Evolutionary conservation across 2,113 vertebrate species (phyloP).

Genomic region (Chaetorhynchus papuensis): DNA sequence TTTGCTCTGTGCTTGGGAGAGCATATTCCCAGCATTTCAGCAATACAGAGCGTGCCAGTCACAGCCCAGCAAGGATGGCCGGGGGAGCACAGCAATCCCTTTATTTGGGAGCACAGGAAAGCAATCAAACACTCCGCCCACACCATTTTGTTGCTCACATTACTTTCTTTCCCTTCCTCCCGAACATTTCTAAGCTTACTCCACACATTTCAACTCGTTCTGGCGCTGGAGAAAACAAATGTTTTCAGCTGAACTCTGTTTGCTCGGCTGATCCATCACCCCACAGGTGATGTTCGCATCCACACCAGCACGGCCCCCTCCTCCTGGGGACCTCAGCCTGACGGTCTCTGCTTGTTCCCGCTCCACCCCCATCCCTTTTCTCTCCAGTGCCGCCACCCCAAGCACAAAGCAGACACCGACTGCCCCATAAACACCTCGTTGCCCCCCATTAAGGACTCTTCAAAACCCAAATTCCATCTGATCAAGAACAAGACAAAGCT

Average conservation of each 20-base stretch:
- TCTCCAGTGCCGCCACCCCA: background rate
- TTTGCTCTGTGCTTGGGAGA: background rate
- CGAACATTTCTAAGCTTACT: background rate
- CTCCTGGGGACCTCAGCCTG: fast-evolving
- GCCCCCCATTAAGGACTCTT: fast-evolving
- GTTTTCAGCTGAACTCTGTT: background rate
- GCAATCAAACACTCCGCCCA: background rate
- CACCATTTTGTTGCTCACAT: background rate
- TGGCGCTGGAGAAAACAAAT: background rate
- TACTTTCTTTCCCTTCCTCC: background rate
- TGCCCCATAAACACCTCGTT: fast-evolving
- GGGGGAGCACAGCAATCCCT: background rate
- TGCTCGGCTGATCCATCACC: fast-evolving
- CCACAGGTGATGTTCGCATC: fast-evolving
- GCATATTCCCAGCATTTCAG: background rate
- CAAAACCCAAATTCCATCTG: background rate
- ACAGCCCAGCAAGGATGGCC: background rate
- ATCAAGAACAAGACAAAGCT: fast-evolving
- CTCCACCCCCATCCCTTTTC: background rate
- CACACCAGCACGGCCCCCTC: fast-evolving
- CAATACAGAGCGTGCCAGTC: fast-evolving
- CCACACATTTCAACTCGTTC: background rate
- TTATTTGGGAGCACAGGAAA: background rate
- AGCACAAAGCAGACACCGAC: background rate
- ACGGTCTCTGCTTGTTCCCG: background rate